Conservation (phyloP, 2,113 vertebrate genomes). For the Callipepla californica region DNA sequence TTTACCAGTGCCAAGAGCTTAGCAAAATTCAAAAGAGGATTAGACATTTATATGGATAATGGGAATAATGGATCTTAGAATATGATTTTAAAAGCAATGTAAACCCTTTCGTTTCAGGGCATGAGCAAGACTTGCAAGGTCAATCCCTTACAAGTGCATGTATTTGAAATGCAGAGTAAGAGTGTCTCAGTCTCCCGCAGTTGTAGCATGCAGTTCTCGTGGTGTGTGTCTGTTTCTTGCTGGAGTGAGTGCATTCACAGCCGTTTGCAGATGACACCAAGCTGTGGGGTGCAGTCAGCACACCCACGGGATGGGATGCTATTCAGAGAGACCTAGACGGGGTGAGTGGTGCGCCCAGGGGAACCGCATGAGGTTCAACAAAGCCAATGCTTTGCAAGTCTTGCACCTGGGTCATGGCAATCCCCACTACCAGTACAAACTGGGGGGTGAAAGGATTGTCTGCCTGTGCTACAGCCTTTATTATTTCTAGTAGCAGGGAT, state of each 20-base stretch:
- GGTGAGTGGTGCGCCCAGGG: no score
- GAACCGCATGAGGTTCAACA: no score
- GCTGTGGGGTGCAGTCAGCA: no score
- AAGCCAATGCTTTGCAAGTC: no score
- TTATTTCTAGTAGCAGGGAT: not conserved
- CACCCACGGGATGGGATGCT: no score
- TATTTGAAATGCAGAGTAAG: not conserved
- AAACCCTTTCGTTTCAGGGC: conserved; percentile 26
- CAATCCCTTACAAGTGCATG: not conserved
- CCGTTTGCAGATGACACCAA: no score
- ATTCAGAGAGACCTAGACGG: no score
- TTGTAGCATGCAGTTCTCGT: not conserved
- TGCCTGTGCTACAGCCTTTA: not conserved
- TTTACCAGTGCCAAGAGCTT: conserved; percentile 4
- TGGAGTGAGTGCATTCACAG: not conserved
- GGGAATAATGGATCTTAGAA: not conserved
- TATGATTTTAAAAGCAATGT: not conserved
- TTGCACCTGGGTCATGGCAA: no score
- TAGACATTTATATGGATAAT: conserved; percentile 46
- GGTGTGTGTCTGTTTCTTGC: not conserved
- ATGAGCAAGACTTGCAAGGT: conserved; percentile 3
- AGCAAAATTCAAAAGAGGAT: conserved; percentile 31
- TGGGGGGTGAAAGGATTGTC: no score
- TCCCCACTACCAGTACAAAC: no score
- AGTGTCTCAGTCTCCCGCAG: accelerated